Evolutionary conservation across 2,797 vertebrate species (phyloP), one percentile per base, ranked within the genome.

Genomic region (Halcyon leucocephala): DNA sequence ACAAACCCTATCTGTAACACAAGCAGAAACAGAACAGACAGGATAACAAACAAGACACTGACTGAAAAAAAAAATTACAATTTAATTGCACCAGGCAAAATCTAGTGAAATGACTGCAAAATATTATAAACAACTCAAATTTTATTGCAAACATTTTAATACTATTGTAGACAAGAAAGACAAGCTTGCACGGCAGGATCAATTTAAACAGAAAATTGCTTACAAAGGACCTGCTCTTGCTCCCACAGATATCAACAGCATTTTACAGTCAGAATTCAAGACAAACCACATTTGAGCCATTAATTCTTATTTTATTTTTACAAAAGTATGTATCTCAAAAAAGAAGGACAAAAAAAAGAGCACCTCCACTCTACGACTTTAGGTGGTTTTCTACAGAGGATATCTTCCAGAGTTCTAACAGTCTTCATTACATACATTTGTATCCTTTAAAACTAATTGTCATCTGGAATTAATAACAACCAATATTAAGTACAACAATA

Each of bases 131-230:
- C 67, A 72, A 77, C 16, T 28, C 60, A 64, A 41, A 79, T 70
- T 81, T 90, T 89, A 91, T 65, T 96, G 51, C 67, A 88, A 93
- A 86, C 20, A 61, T 64, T 85, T 86, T 82, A 96, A 78, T 87
- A 78, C 6, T 39, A 31, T 22, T 41, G 44, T 54, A 93, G 65
- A 39, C 77, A 82, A 88, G 87, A 91, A 92, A 94, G 54, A 84
- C 54, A 84, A 81, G 52, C n/a, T 93, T 71, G 41, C 48, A 76
- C 54, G 80, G 54, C 60, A 95, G 48, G 18, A 92, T 73, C 6
- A 54, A 9, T 67, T 91, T 61, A 87, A 91, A 24, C 57, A 83
- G 72, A 58, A 83, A 89, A 77, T 28, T 71, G 41, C 60, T 69
- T 91, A 46, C 51, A 90, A 66, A 82, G n/a, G 44, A 69, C 28